A percentile compares a stretch with the other conserved stretches of the same genome.
Conservation (phyloP, 2,888 invertebrate genomes). For the Eumerus sabulonum region DNA sequence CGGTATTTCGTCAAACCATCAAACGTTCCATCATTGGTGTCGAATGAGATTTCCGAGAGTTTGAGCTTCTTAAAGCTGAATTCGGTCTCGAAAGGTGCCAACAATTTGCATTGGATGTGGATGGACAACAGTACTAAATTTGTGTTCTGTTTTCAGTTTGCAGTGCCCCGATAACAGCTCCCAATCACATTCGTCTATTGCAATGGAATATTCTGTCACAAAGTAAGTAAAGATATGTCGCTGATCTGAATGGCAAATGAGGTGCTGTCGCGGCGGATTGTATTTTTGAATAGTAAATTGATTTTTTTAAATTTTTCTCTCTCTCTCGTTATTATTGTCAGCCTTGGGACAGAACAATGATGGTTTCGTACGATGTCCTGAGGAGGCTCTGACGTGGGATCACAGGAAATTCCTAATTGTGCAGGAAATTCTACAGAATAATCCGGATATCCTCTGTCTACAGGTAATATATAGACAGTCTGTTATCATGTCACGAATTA, state of each 20-base stretch:
- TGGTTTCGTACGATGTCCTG: slow-evolving; percentile 86
- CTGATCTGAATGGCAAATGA: slow-evolving; percentile 55
- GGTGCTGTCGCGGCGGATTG: not conserved
- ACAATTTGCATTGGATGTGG: slow-evolving; percentile 16
- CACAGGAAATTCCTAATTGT: slow-evolving; percentile 84
- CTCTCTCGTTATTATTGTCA: no score
- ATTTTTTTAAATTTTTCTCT: slow-evolving; percentile 61
- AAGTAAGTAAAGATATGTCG: slow-evolving; percentile 81
- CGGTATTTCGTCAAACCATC: slow-evolving; percentile 75
- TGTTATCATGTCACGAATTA: not conserved
- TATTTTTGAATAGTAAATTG: slow-evolving; percentile 26
- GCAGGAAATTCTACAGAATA: slow-evolving; percentile 85
- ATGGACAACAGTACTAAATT: no score
- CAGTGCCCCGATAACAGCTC: slow-evolving; percentile 79
- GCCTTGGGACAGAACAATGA: slow-evolving; percentile 86
- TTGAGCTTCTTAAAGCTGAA: slow-evolving; percentile 78
- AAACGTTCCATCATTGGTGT: slow-evolving; percentile 61
- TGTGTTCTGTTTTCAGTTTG: no score
- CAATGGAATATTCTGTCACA: slow-evolving; percentile 88
- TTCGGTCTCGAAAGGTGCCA: slow-evolving; percentile 78
- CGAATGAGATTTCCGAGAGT: slow-evolving; percentile 76
- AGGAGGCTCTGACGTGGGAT: slow-evolving; percentile 85
- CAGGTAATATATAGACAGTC: slow-evolving; percentile 79
- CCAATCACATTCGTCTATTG: slow-evolving; percentile 81
- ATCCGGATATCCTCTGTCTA: slow-evolving; percentile 86